Evolutionary conservation across 1,140 invertebrate genomes (phyloP).

Genomic region (Branchinecta lynchi): DNA sequence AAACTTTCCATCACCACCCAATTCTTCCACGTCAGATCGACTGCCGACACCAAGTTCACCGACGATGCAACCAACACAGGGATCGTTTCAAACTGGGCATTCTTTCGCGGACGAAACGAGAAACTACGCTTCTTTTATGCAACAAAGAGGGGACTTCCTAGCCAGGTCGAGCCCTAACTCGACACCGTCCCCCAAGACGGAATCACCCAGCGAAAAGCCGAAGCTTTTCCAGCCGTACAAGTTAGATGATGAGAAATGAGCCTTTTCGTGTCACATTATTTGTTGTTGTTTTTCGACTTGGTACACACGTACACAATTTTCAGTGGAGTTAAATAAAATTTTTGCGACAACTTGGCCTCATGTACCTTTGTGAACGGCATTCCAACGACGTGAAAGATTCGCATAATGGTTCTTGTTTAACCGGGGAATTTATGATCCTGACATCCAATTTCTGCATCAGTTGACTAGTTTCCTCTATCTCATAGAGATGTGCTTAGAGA

Average conservation of each 20-base stretch:
- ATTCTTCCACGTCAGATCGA: slow-evolving; percentile 2
- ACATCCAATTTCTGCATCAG: no score
- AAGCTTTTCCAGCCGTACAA: slow-evolving; percentile 20
- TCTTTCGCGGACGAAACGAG: slow-evolving; percentile 2
- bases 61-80: neutral
- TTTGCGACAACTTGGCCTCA: no score
- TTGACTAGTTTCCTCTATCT: no score
- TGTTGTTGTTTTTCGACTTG: neutral
- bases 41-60: slow-evolving; percentile 8
- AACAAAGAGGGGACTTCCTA: neutral
- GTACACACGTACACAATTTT: no score
- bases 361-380: no score
- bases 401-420: no score
- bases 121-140: neutral
- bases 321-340: no score
- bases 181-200: neutral
- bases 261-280: neutral
- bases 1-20: neutral
- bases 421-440: no score
- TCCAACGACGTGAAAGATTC: no score
- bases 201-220: slow-evolving; percentile 10
- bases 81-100: neutral
- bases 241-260: slow-evolving; percentile 1
- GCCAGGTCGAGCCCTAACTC: slow-evolving; percentile 7
- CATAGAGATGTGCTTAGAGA: no score